Evolutionary conservation across 2,797 vertebrate genomes (phyloP), one percentile per base, ranked within the genome.

Genomic region (Morus bassanus): DNA sequence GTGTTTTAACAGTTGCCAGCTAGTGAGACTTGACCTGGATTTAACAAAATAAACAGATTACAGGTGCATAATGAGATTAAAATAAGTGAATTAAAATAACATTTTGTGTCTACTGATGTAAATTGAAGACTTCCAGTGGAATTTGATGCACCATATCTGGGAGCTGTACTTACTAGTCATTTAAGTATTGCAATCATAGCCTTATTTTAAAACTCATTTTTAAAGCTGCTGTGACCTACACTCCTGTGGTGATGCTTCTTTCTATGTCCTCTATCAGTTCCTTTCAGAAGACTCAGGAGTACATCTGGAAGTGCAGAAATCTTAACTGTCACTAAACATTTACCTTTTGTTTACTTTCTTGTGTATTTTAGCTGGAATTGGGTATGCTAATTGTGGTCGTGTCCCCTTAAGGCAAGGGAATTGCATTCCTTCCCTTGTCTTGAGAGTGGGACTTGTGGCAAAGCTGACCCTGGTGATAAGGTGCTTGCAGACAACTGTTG

Each of bases 11-110:
- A 82, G 56, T 78, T 94, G 74, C 79, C 85, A 79, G 24, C 63
- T 45, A 53, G 65, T 65, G 63, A 93, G 88, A 93, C 77, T 88
- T 90, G 69, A 72, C 79, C 53, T 79, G 87, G 41, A 65, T 92
- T 93, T 90, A 79, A 81, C 43, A 93, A 72, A 91, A 68, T 72
- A 88, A 94, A 93, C 45, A 91, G 75, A 77, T 91, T 68, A 83
- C 41, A 75, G 57, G 46, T 81, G 39, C 43, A 25, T 78, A 69
- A 67, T 3, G 18, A 75, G 78, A 68, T 91, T 80, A 48, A 91
- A 89, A 89, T 53, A 72, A 53, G 31, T 73, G 79, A 76, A 11
- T 87, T 69, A 41, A 89, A 85, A 46, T 70, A 87, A 53, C 11
- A 13, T 67, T 77, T 96, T 4, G 1, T n/a, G 31, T 37, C 31